Conservation (phyloP, 2,888 invertebrate species). For the Cryptocephalus primarius region DNA sequence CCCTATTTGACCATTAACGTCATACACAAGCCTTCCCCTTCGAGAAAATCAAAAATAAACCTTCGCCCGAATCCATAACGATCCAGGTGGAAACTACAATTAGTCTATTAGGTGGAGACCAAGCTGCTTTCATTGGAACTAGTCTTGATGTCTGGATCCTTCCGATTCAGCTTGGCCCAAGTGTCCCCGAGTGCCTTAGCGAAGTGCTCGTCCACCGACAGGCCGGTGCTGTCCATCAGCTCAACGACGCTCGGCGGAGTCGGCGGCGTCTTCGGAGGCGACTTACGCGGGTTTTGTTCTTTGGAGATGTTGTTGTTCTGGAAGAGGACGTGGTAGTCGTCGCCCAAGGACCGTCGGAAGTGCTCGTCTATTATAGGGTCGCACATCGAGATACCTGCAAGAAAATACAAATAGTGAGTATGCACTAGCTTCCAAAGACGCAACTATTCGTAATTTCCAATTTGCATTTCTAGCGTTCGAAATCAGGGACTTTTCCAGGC, state of each 20-base stretch:
- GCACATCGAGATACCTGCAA: slow-evolving; percentile 61
- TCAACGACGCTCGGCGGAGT: slow-evolving; percentile 28
- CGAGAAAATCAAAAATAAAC: too few species aligned
- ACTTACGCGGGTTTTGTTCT: slow-evolving; percentile 20
- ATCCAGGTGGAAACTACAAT: too few species aligned
- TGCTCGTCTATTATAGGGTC: slow-evolving; percentile 93
- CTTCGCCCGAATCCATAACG: too few species aligned
- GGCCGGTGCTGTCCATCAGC: slow-evolving; percentile 49
- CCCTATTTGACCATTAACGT: too few species aligned
- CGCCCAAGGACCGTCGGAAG: slow-evolving; percentile 83
- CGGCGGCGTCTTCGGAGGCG: slow-evolving; percentile 6
- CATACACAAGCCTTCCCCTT: too few species aligned
- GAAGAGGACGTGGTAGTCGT: slow-evolving; percentile 63
- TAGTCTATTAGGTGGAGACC: slow-evolving; percentile 24
- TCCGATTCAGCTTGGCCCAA: slow-evolving; percentile 64
- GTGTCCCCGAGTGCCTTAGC: slow-evolving; percentile 81
- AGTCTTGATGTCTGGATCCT: slow-evolving; percentile 41
- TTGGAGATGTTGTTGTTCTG: slow-evolving; percentile 41
- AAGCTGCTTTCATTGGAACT: slow-evolving; percentile 27
- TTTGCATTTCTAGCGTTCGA: too few species aligned
- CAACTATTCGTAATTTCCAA: too few species aligned
- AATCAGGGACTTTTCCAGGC: too few species aligned
- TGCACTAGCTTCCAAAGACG: background rate
- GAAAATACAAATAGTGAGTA: slow-evolving; percentile 12
- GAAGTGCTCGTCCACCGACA: slow-evolving; percentile 83